These are phyloP conservation scores for Salvelinus namaycush DNA, from an alignment of 2,113 vertebrate species.

Conservation along the genomic window DNA sequence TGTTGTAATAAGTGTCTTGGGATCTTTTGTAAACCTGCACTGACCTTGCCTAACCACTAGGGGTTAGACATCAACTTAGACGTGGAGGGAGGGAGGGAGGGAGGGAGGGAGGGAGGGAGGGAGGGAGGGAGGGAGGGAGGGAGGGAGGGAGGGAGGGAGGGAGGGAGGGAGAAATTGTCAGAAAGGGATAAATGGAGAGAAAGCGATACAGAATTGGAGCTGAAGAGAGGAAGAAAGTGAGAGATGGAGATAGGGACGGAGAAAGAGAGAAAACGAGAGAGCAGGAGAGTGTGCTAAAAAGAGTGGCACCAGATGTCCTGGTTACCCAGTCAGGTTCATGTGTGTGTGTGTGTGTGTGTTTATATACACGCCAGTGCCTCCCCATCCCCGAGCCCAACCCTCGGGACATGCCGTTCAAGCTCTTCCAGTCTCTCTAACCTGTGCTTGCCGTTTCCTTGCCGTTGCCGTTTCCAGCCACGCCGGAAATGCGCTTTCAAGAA, in stretches of 20 bases:
- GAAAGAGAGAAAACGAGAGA: neutral
- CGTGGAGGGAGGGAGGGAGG: neutral
- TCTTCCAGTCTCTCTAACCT: too few species aligned
- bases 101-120: neutral
- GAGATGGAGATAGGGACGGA: neutral
- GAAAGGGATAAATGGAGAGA: neutral
- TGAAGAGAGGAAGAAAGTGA: neutral
- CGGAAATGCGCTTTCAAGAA: too few species aligned
- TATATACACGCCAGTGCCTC: neutral
- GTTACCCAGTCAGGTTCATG: neutral
- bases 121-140: neutral
- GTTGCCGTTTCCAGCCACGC: too few species aligned
- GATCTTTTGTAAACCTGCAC: too few species aligned
- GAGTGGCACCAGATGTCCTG: neutral
- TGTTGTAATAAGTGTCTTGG: too few species aligned
- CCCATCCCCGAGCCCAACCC: too few species aligned
- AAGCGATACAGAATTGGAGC: neutral
- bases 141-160: too few species aligned
- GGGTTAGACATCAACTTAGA: too few species aligned
- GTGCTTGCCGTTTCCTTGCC: too few species aligned
- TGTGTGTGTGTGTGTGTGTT: neutral
- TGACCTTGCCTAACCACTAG: too few species aligned
- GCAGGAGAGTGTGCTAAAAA: neutral
- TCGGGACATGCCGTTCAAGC: too few species aligned
- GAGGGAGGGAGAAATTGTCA: neutral